Evolutionary conservation across 2,888 invertebrate species (phyloP), one percentile per base, ranked within the genome.

Genomic region (Lysandra coridon): DNA sequence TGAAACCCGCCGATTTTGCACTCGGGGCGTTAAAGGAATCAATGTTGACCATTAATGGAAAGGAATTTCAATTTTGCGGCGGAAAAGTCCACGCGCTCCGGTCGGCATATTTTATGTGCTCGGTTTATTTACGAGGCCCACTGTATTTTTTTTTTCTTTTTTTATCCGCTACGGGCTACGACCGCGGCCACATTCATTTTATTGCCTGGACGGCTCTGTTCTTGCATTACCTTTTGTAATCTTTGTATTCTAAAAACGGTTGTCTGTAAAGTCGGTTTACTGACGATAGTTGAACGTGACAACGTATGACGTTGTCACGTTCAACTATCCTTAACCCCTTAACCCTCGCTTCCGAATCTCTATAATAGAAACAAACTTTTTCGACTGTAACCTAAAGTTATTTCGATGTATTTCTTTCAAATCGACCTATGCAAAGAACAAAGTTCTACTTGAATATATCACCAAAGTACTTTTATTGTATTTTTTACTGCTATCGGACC

Each of bases 51-150:
- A 76, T 76, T 76, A 76, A 76, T 57, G 76, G 76, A 49, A 73
- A 53, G 78, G 69, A 64, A 78, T 73, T 33, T 73, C 49, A 73
- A 73, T 78, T 78, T 78, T 62, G 53, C 69, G 60, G 49, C 33
- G 12, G 17, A 73, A 73, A 78, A 53, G 49, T 73, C 33, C 49
- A 17, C 17, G 30, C 23, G 5, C n/a, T 44, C 23, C 69, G 49
- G 69, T 69, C 44, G 30, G 69, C 49, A 78, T 69, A 76, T 33
- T 76, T 76, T 76, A 57, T 53, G 12, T 14, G 33, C 57, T 33
- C 57, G 76, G 76, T 76, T 53, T 76, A 76, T 57, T 76, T 76
- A 76, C 53, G 53, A 53, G 49, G 17, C 17, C 30, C 14, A 5
- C 14, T 53, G 14, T 14, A 4, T 23, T 14, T 30, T 23, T 44